phyloP scores from a whole-genome alignment of 2,888 invertebrate species.

The Drosophila ezoana region DNA sequence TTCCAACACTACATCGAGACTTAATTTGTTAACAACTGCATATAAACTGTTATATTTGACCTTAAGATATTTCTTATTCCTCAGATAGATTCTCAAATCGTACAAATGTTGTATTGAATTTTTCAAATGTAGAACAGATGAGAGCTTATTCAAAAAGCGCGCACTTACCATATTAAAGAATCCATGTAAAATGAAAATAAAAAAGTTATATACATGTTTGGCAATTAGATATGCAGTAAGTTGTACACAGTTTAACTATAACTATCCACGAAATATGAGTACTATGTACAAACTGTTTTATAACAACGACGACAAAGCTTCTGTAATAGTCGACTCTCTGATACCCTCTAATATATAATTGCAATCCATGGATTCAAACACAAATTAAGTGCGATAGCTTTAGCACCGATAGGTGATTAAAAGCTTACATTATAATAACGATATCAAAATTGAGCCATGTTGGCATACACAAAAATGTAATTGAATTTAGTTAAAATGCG shows the following conservation, averaged over 20 bases:
- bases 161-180: constrained; percentile 15
- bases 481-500: too few relatives aligned
- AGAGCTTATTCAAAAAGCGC: neutral
- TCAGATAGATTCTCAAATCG: too few relatives aligned
- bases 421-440: too few relatives aligned
- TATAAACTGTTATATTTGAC: too few relatives aligned
- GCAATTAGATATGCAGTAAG: neutral
- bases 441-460: too few relatives aligned
- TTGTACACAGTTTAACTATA: constrained; percentile 1
- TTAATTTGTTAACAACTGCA: too few relatives aligned
- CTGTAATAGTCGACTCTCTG: neutral
- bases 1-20: too few relatives aligned
- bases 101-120: neutral
- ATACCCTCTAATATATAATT: constrained; percentile 23
- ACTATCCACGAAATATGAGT: neutral
- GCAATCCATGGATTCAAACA: too few relatives aligned
- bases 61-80: too few relatives aligned
- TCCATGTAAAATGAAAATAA: neutral
- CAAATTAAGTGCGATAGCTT: too few relatives aligned
- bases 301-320: constrained; percentile 22
- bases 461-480: too few relatives aligned
- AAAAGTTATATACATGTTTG: constrained; percentile 4
- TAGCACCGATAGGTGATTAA: too few relatives aligned
- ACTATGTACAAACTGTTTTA: constrained; percentile 37
- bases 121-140: neutral